Base-by-base conservation (phyloP, 2,113 vertebrate genomes). In the Colius striatus region DNA sequence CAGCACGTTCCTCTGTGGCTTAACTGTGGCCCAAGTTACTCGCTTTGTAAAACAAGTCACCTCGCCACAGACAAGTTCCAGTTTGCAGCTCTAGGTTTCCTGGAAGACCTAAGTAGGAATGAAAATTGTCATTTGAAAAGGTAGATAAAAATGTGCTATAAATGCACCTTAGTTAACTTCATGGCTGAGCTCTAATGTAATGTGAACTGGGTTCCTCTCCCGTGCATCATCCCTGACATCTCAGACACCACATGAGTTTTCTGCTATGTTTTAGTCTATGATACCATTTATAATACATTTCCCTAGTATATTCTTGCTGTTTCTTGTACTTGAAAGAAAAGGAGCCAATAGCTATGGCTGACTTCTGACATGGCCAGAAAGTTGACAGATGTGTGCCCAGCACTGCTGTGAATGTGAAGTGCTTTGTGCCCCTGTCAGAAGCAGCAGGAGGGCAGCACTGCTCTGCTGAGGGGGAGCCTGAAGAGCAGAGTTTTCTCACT, bases 391-490 rank as follows among this genome's bases (percentile, higher is more conserved):
- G 76, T 41, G 55, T 66, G 47, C 41, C 60, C 58, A 57, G 23
- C 30, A 4, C 8, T 45, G 72, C 5, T 2, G 2, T 30, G 22
- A 34, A 9, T 36, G 38, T 73, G 0, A 3, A 18, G 45, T 29
- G 61, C 12, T 51, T 70, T 41, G 4, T 43, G 29, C n/a, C 26
- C 16, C 47, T 11, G 25, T 27, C 7, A 5, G 30, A 47, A 67
- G 86, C 81, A 72, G 51, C 55, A 65, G 87, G 94, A 93, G 92
- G 77, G 77, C 86, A 93, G 93, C 62, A 61, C 60, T 30, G 43
- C 68, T 75, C 62, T 82, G 60, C 21, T 23, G 27, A 7, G 3
- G 43, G 48, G 53, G 38, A 55, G 11, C 73, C 54, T 13, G 62
- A 29, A 6, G 66, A 61, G 51, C 63, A 63, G n/a, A 27, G 29